phyloP scores from a whole-genome alignment of 2,113 vertebrate genomes.

The Pan paniscus region DNA sequence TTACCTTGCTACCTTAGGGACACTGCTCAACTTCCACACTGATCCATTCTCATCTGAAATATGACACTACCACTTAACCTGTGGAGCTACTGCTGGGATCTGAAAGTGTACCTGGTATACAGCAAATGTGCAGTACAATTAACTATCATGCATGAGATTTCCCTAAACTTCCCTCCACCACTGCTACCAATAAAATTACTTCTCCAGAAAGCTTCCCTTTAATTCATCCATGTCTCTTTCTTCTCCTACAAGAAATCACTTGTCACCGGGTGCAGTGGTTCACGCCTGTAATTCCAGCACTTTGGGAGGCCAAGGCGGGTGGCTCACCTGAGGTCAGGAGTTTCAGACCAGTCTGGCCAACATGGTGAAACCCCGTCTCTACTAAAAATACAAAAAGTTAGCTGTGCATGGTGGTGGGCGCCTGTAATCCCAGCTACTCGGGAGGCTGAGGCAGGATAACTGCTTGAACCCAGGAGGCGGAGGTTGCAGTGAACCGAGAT shows the following conservation, averaged over 20 bases:
- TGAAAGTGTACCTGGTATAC: background rate
- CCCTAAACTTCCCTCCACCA: conserved; percentile 13
- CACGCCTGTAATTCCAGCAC: too few relatives aligned
- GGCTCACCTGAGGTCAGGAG: too few relatives aligned
- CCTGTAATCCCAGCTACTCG: too few relatives aligned
- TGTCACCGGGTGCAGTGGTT: background rate
- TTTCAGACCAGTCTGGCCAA: too few relatives aligned
- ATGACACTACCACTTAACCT: background rate
- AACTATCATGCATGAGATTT: background rate
- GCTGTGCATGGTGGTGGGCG: too few relatives aligned
- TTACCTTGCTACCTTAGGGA: background rate
- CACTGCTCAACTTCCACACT: background rate
- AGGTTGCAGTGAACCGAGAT: too few relatives aligned
- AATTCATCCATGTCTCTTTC: background rate
- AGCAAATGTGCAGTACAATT: background rate
- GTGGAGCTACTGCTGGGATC: background rate
- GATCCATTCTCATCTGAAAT: background rate
- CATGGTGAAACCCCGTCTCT: background rate
- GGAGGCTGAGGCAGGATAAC: too few relatives aligned
- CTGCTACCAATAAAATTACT: conserved; percentile 15
- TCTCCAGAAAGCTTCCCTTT: background rate
- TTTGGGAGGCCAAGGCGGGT: too few relatives aligned
- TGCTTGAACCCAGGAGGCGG: too few relatives aligned
- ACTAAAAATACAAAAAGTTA: background rate
- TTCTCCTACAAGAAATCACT: background rate